Percentiles rank a stretch among this genome's conserved stretches.
Conservation (phyloP, 2,888 invertebrate species). For the Agrotis ipsilon region DNA sequence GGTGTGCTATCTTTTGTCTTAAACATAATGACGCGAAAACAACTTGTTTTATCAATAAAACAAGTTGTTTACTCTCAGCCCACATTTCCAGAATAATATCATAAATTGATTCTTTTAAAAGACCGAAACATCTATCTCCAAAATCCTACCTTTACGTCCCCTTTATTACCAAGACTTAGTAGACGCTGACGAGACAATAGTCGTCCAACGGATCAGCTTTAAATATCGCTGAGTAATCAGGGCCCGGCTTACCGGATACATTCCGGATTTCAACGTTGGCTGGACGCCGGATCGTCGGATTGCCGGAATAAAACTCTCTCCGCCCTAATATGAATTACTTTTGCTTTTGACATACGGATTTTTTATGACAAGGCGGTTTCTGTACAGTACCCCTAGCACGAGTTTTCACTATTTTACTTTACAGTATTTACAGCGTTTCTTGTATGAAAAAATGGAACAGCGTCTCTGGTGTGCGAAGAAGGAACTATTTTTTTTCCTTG, state of each 20-base stretch:
- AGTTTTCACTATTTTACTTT: no score
- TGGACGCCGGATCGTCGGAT: constrained; percentile 51
- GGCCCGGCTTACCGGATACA: constrained; percentile 64
- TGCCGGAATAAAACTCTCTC: constrained; percentile 57
- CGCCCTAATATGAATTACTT: constrained; percentile 59
- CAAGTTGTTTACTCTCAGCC: no score
- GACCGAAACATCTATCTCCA: not conserved
- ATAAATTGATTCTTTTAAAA: not conserved
- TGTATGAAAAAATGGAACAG: no score
- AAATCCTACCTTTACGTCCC: constrained; percentile 24
- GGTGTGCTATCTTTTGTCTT: no score
- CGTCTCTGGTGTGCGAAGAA: no score
- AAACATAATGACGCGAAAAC: no score
- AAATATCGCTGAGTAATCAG: constrained; percentile 79
- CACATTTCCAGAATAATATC: no score
- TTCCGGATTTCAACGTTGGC: constrained; percentile 61
- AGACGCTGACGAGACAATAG: constrained; percentile 65
- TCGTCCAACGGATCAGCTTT: constrained; percentile 69
- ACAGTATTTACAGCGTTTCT: no score
- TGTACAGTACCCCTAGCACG: no score
- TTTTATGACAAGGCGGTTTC: constrained; percentile 22
- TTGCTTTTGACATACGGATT: constrained; percentile 38
- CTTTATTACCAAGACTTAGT: constrained; percentile 36
- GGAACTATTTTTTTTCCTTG: no score
- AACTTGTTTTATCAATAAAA: no score